Percentiles rank a stretch among this genome's conserved stretches.
phyloP scores from a whole-genome alignment of 2,113 vertebrate species.

The Podilymbus podiceps region DNA sequence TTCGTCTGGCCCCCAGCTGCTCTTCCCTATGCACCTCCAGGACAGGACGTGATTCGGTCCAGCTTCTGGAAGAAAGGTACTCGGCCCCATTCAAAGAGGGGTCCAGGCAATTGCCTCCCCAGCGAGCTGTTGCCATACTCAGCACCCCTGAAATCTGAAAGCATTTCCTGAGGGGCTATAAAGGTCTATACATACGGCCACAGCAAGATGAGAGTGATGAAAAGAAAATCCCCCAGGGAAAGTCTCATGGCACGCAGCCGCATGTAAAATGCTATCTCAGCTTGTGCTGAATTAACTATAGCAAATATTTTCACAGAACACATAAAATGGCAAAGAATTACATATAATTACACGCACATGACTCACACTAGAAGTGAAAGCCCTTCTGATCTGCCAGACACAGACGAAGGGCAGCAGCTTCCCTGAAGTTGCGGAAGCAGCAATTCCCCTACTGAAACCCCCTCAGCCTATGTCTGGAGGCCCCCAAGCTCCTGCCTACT shows the following conservation, averaged over 20 bases:
- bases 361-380: background rate
- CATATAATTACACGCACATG: too few relatives aligned
- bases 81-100: background rate
- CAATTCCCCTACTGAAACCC: background rate
- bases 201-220: background rate
- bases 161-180: background rate
- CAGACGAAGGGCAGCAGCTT: background rate
- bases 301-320: background rate
- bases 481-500: background rate
- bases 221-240: background rate
- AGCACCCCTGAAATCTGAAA: background rate
- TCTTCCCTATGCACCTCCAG: background rate
- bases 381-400: background rate
- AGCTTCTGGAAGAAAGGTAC: background rate
- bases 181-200: rapidly evolving
- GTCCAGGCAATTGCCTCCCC: background rate
- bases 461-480: background rate
- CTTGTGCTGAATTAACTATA: background rate
- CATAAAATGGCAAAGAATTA: background rate
- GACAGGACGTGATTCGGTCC: too few relatives aligned
- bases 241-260: background rate
- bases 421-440: background rate
- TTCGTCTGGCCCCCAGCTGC: background rate
- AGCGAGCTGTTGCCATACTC: background rate
- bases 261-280: background rate